phyloP scores from a whole-genome alignment of 2,888 invertebrate species.

The Eucera pruinosa region DNA sequence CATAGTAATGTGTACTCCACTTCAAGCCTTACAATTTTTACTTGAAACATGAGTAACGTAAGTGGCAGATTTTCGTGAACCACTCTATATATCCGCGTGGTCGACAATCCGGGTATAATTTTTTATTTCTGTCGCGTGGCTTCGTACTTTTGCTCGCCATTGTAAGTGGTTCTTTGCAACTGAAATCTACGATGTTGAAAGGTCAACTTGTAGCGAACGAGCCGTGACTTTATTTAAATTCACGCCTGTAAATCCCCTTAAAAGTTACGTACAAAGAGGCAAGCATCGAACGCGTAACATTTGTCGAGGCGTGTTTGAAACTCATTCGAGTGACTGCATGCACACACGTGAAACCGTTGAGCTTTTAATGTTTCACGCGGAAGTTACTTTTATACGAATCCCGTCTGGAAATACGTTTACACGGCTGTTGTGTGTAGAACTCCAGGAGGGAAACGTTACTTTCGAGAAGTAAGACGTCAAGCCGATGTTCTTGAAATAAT shows the following conservation, averaged over 20 bases:
- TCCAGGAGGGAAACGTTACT: constrained; percentile 9
- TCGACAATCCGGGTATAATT: no score
- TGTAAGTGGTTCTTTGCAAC: no score
- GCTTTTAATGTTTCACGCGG: constrained; percentile 33
- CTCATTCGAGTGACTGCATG: neutral
- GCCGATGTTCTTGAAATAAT: constrained; percentile 37
- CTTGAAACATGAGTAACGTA: no score
- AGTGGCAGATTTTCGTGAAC: no score
- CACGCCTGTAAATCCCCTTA: no score
- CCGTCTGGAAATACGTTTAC: constrained; percentile 7
- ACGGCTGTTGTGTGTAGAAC: neutral
- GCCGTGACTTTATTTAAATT: neutral
- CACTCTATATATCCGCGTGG: no score
- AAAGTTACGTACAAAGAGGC: neutral
- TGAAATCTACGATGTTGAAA: no score
- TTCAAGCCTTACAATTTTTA: no score
- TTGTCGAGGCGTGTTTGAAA: neutral
- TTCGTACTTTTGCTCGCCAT: no score
- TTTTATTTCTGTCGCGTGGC: no score
- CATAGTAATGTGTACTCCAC: no score
- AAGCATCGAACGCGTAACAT: neutral
- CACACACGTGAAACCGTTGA: constrained; percentile 5
- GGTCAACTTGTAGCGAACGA: no score
- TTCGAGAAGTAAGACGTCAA: constrained; percentile 22
- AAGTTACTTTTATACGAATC: neutral